These are phyloP conservation scores for Diorhabda sublineata DNA, from an alignment of 1,140 invertebrate genomes.

Conservation along the genomic window DNA sequence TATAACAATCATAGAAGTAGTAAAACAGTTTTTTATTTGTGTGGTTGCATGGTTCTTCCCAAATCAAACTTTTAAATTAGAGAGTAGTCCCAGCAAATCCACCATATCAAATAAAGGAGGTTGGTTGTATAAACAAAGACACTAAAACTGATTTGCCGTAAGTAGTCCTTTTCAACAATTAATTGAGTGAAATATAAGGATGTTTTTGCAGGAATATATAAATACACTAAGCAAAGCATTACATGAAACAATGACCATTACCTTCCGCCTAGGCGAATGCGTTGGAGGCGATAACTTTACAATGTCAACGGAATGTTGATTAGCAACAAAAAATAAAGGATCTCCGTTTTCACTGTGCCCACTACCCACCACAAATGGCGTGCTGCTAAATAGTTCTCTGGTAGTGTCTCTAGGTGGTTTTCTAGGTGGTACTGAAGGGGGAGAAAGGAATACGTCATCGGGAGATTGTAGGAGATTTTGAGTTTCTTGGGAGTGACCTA, in stretches of 20 bases:
- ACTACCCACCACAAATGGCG: constrained; percentile 46
- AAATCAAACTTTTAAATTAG: no score
- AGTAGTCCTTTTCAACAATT: no score
- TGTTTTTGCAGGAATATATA: no score
- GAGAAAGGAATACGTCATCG: constrained; percentile 40
- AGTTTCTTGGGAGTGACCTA: constrained; percentile 32
- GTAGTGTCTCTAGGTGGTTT: constrained; percentile 19
- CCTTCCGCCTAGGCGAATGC: constrained; percentile 42
- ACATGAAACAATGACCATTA: constrained; percentile 20
- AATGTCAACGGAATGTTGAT: constrained; percentile 43
- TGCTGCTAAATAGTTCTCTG: constrained; percentile 39
- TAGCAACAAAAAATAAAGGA: constrained; percentile 44
- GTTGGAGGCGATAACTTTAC: constrained; percentile 45
- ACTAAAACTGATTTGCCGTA: no score
- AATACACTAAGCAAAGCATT: not conserved
- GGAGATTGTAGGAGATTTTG: constrained; percentile 41
- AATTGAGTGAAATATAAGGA: no score
- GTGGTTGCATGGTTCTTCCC: no score
- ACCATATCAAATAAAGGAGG: no score
- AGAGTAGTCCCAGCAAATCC: no score
- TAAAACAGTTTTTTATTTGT: no score
- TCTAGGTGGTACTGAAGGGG: constrained; percentile 26
- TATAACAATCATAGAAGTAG: no score
- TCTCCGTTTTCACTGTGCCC: constrained; percentile 45
- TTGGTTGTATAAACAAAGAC: no score